A percentile compares a stretch with the other conserved stretches of the same genome.
phyloP scores from a whole-genome alignment of 2,113 vertebrate species.

The Pomatorhinus ruficollis region DNA sequence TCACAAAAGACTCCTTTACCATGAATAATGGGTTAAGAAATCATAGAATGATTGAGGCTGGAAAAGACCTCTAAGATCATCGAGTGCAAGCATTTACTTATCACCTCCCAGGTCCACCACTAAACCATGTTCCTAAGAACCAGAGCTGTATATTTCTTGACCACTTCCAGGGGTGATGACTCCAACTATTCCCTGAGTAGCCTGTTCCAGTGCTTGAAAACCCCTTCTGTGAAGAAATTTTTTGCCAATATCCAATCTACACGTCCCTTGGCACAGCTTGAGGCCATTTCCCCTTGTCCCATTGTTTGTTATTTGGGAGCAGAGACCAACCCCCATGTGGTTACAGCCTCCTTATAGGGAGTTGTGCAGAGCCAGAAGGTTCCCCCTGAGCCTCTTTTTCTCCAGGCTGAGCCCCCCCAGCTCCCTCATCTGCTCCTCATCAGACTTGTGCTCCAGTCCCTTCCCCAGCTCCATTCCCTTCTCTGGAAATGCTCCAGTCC shows the following conservation, averaged over 20 bases:
- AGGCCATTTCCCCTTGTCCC: not conserved
- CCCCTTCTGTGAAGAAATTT: not conserved
- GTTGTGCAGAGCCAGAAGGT: accelerated
- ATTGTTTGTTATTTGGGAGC: not conserved
- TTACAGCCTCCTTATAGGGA: not conserved
- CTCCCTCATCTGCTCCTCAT: not conserved
- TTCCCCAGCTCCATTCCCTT: accelerated
- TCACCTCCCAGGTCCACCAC: not conserved
- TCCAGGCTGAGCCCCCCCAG: not conserved
- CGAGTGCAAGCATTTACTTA: accelerated
- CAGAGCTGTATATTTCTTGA: not conserved
- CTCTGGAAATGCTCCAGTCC: accelerated
- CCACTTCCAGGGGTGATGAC: not conserved
- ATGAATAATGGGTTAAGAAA: not conserved
- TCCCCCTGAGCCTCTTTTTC: not conserved
- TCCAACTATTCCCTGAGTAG: not conserved
- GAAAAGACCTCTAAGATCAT: not conserved
- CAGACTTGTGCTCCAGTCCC: not conserved
- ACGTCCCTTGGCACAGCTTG: not conserved
- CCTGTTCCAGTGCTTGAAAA: not conserved
- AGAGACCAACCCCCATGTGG: accelerated
- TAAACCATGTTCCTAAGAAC: not conserved
- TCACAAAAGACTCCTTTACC: not conserved
- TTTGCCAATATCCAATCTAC: not conserved
- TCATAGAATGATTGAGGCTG: not conserved